These are phyloP conservation scores for Phyllotreta striolata DNA, from an alignment of 2,888 invertebrate species.

Conservation along the genomic window DNA sequence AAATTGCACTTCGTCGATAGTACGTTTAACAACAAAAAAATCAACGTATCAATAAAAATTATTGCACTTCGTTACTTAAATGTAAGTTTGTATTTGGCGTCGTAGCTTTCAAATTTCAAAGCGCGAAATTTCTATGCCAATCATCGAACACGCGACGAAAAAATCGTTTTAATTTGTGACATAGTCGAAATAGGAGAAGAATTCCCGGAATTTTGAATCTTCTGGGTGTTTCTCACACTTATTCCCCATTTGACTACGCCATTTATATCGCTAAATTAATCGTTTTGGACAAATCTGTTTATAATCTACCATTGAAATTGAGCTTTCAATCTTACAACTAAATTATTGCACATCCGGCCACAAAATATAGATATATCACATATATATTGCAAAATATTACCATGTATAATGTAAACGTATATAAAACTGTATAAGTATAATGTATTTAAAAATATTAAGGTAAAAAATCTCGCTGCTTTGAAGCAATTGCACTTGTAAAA, in stretches of 20 bases:
- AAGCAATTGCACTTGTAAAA: too few species aligned
- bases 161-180: too few species aligned
- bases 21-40: conserved; percentile 13
- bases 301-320: conserved; percentile 23
- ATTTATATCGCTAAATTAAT: neutral
- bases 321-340: conserved; percentile 39
- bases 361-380: conserved; percentile 54
- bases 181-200: too few species aligned
- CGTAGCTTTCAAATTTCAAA: conserved; percentile 37
- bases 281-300: conserved; percentile 25
- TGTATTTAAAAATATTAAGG: neutral
- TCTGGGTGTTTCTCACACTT: too few species aligned
- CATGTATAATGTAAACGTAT: conserved; percentile 21
- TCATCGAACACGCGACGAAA: conserved; percentile 13
- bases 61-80: conserved; percentile 33
- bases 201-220: too few species aligned
- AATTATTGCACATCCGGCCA: conserved; percentile 60
- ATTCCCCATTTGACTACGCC: too few species aligned
- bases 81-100: conserved; percentile 38
- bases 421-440: conserved; percentile 14
- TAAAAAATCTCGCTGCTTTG: too few species aligned
- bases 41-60: conserved; percentile 24
- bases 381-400: conserved; percentile 37
- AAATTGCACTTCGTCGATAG: conserved; percentile 29
- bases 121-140: conserved; percentile 18